Evolutionary conservation across 2,888 invertebrate genomes (phyloP), one percentile per base, ranked within the genome.

Genomic region (Nasonia oneida): DNA sequence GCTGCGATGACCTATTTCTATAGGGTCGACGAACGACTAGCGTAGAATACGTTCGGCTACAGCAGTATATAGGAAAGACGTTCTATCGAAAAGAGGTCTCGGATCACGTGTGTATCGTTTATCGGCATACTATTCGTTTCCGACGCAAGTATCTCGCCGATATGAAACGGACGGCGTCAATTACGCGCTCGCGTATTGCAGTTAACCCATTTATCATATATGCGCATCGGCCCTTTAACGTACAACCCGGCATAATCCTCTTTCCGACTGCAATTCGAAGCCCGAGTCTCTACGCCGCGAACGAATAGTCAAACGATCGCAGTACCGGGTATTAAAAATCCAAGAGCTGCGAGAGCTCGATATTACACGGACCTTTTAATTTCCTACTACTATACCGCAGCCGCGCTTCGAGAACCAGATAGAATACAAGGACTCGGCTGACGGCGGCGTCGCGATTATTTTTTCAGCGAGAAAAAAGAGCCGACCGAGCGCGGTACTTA

Each of bases 331-430:
- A 83, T 83, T 76, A 77, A 83, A 77, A 70, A 83, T 70, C 76
- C 76, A 70, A 75, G 67, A 29, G 29, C 29, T 29, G 29, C 29
- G 29, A 23, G 78, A 67, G 50, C 70, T 70, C 76, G 33, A 82
- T 82, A 76, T 82, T 53, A 82, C 70, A 37, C 39, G 50, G 53
- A 76, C 67, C 70, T 76, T 82, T 82, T 76, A 76, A 82, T 82
- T 81, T 82, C 67, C 37, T 47, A 39, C 76, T n/a, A 0, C 33
- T 14, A 14, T 53, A n/a, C 15, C 15, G 5, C n/a, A 37, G 37
- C 37, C 37, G 4, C 29, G 29, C 1, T 29, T 29, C 29, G 70
- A 29, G 33, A 33, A 5, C 33, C 70, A 15, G 37, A 37, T 37
- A 4, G 70, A 37, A 33, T 10, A 29, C 39, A 61, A 37, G 15